A percentile compares a stretch with the other conserved stretches of the same genome.
Conservation (phyloP, 2,888 invertebrate species). For the Ochropacha duplaris region DNA sequence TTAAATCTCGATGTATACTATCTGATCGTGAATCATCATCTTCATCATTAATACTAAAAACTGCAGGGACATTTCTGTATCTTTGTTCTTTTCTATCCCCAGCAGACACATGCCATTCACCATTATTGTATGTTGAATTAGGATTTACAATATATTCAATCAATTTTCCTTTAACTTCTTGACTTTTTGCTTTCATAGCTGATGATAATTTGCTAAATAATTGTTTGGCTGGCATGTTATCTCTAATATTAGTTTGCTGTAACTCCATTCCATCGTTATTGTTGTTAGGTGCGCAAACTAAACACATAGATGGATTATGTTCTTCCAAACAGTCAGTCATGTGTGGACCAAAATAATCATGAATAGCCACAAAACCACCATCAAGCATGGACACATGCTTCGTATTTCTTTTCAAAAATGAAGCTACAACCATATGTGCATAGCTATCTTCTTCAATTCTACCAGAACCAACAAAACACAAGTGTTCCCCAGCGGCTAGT, state of each 20-base stretch:
- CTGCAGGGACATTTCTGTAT: constrained; percentile 94
- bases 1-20: constrained; percentile 56
- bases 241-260: constrained; percentile 49
- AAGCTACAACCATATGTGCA: constrained; percentile 99
- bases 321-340: constrained; percentile 92
- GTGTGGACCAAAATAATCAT: constrained; percentile 92
- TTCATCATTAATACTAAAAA: constrained; percentile 97
- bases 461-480: constrained; percentile 97
- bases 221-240: constrained; percentile 83
- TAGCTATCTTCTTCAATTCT: constrained; percentile 96
- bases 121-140: constrained; percentile 80
- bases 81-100: constrained; percentile 92
- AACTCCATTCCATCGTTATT: constrained; percentile 56
- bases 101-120: constrained; percentile 92
- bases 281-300: constrained; percentile 88
- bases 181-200: constrained; percentile 95
- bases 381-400: constrained; percentile 95
- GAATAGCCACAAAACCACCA: constrained; percentile 94
- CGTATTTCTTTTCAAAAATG: constrained; percentile 96
- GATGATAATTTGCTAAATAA: constrained; percentile 92
- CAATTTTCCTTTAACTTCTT: constrained; percentile 95
- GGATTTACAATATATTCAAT: constrained; percentile 97
- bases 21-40: constrained; percentile 68
- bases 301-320: constrained; percentile 90
- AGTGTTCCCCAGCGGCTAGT: constrained; percentile 92